Evolutionary conservation across 37 sponge, comb jelly and placozoan species (phyloP).

Genomic region (Mnemiopsis leidyi): DNA sequence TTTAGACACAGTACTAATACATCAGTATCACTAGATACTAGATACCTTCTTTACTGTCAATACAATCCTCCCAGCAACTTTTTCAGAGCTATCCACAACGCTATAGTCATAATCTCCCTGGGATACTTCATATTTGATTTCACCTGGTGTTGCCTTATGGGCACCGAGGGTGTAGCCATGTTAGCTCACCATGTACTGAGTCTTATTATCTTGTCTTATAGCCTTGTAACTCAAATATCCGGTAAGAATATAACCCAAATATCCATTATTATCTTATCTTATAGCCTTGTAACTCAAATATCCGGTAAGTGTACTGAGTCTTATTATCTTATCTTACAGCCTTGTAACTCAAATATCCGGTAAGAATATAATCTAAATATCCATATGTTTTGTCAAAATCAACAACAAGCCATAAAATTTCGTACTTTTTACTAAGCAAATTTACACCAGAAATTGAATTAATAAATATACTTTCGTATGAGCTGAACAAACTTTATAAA

Average conservation of each 20-base stretch:
- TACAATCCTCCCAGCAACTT: too few relatives aligned
- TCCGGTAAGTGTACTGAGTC: slow-evolving; percentile 72
- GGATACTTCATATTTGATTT: slow-evolving; percentile 93
- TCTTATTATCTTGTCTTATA: slow-evolving; percentile 69
- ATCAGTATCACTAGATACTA: too few relatives aligned
- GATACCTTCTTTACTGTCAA: too few relatives aligned
- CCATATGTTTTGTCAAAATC: too few relatives aligned
- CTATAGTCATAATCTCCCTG: slow-evolving; percentile 73
- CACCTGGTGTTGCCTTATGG: slow-evolving; percentile 79
- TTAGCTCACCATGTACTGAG: slow-evolving; percentile 85
- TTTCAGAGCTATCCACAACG: slow-evolving; percentile 70
- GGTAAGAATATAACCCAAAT: too few relatives aligned
- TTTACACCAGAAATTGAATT: too few relatives aligned
- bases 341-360: slow-evolving; percentile 66
- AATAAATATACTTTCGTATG: too few relatives aligned
- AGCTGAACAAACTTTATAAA: too few relatives aligned
- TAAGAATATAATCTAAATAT: too few relatives aligned
- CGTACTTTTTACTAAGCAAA: too few relatives aligned
- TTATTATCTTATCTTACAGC: slow-evolving; percentile 68
- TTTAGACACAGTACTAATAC: too few relatives aligned
- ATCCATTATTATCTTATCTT: slow-evolving; percentile 67
- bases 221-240: slow-evolving; percentile 63
- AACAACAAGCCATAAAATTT: too few relatives aligned
- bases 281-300: slow-evolving; percentile 65
- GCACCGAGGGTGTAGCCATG: slow-evolving; percentile 78